Conservation (phyloP, 2,113 vertebrate species). For the Lepus europaeus region DNA sequence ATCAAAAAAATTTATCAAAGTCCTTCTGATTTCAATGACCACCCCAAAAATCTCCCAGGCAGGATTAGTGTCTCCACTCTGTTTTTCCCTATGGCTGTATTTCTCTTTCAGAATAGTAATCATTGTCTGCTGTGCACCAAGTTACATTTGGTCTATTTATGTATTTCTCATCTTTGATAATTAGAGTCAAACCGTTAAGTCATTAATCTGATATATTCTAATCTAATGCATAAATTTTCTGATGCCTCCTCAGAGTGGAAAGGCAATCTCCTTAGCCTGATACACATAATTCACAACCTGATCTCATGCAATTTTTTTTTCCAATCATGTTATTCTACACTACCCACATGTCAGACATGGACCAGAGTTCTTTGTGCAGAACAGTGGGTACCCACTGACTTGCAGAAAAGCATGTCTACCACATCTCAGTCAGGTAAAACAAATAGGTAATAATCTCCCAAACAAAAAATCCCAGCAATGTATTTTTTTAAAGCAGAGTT, state of each 20-base stretch:
- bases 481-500: background rate
- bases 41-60: background rate
- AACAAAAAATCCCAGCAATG: background rate
- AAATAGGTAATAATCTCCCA: background rate
- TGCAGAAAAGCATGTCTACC: background rate
- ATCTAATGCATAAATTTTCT: conserved; percentile 2
- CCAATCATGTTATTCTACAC: background rate
- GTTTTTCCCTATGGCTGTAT: background rate
- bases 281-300: background rate
- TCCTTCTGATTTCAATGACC: background rate
- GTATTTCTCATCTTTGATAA: background rate
- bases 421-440: background rate
- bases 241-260: background rate
- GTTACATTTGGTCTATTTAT: conserved; percentile 7
- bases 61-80: background rate
- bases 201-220: conserved; percentile 26
- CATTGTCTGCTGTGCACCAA: background rate
- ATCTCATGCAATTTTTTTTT: background rate
- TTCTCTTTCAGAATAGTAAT: conserved; percentile 37
- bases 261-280: background rate
- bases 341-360: background rate
- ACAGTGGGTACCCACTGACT: background rate
- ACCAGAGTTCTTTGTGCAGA: background rate
- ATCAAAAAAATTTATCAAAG: background rate
- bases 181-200: conserved; percentile 33